These are phyloP conservation scores for Lamellibrachia columna DNA, from an alignment of 2,888 invertebrate genomes.

Conservation along the genomic window DNA sequence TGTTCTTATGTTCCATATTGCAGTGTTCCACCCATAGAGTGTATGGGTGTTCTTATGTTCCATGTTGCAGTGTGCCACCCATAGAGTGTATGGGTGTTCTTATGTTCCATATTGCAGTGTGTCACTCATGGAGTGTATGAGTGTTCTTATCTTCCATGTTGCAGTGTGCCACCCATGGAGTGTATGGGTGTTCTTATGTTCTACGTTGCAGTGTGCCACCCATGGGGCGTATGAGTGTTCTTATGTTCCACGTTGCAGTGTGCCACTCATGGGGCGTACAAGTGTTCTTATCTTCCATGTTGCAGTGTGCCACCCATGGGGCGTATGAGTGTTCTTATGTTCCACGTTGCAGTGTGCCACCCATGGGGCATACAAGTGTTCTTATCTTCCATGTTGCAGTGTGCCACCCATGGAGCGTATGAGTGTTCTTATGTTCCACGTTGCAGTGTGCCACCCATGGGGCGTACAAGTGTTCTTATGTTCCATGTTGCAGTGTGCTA, in stretches of 20 bases:
- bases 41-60: neutral
- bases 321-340: neutral
- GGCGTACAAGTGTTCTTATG: neutral
- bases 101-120: neutral
- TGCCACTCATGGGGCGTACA: neutral
- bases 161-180: neutral
- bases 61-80: neutral
- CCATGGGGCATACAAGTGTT: neutral
- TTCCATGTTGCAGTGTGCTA: neutral
- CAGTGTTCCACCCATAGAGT: neutral
- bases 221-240: neutral
- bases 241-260: neutral
- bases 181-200: neutral
- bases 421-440: neutral
- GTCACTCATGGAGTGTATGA: neutral
- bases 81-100: neutral
- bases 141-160: neutral
- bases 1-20: neutral
- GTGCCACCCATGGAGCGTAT: neutral
- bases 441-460: neutral
- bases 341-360: neutral
- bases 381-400: neutral
- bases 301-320: neutral
- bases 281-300: neutral
- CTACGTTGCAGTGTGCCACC: neutral